Evolutionary conservation across 2,888 invertebrate genomes (phyloP), one percentile per base, ranked within the genome.

Genomic region (Drosophila kuntzei): DNA sequence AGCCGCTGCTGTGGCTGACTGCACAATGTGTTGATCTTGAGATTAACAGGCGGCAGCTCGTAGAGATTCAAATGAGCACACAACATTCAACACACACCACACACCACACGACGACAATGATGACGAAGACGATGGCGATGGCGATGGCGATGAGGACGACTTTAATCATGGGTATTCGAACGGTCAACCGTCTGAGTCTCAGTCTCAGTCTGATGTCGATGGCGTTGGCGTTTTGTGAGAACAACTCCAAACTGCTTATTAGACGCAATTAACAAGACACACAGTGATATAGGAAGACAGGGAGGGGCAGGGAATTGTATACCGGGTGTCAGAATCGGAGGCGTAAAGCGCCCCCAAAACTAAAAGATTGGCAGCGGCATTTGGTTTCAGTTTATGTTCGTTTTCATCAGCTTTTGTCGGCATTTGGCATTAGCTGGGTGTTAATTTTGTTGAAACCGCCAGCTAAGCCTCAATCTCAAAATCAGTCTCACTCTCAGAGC

Each of bases 171-270:
- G 87, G 73, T 72, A 81, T 78, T 71, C 74, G 67, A 69, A 67
- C 51, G 81, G 86, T 73, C 81, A 80, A 55, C 61, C 59, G 54
- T 55, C 69, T 61, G 39, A 46, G 60, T 41, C 39, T 9, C 9
- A 43, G 63, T 65, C 76, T 61, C 53, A 51, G 54, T 27, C 39
- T 22, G 18, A 50, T 55, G 53, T 53, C 41, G 54, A 6, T 75
- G 86, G 87, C 76, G 89, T 84, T 85, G 89, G 85, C 77, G 89
- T 79, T 89, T 76, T 88, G 87, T 86, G 89, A 81, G 87, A 87
- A 89, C 85, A 84, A 76, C 87, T 68, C 71, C 87, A 84, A 89
- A 82, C 89, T 83, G 89, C 89, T 87, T 87, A 89, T 89, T 87
- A 87, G 89, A 81, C 76, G 83, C 89, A 87, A 87, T 87, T 87